A percentile compares a stretch with the other conserved stretches of the same genome.
These are phyloP conservation scores for Drosophila pectinifera DNA, from an alignment of 1,140 invertebrate genomes.

Conservation along the genomic window DNA sequence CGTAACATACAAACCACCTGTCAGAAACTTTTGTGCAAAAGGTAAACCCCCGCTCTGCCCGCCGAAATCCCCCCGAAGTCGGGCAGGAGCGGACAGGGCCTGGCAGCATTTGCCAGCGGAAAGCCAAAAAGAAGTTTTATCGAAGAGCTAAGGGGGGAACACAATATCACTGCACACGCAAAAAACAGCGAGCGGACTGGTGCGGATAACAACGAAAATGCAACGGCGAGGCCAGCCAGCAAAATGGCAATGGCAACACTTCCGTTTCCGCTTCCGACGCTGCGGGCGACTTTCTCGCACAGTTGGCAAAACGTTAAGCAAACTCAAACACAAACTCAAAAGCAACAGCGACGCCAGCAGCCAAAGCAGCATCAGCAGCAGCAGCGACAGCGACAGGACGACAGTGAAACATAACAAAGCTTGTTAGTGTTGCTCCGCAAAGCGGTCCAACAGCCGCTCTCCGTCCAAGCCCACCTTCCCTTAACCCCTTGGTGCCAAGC, in stretches of 20 bases:
- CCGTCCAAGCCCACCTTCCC: neutral
- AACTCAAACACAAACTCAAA: constrained; percentile 53
- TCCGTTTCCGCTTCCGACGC: constrained; percentile 79
- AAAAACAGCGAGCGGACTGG: constrained; percentile 4
- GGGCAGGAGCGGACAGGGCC: constrained; percentile 15
- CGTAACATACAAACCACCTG: constrained; percentile 74
- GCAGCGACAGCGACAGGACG: constrained; percentile 27
- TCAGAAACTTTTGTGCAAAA: constrained; percentile 64
- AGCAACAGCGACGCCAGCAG: constrained; percentile 16
- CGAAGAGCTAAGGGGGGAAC: constrained; percentile 52
- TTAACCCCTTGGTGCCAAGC: constrained; percentile 1
- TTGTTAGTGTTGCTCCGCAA: constrained; percentile 70
- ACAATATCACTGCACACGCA: constrained; percentile 53
- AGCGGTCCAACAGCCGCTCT: constrained; percentile 43
- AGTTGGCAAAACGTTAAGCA: constrained; percentile 72
- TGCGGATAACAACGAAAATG: constrained; percentile 55
- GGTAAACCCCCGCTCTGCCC: constrained; percentile 10
- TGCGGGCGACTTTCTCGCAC: constrained; percentile 75
- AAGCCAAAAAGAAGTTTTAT: constrained; percentile 77
- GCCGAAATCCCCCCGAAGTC: constrained; percentile 4
- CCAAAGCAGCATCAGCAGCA: constrained; percentile 44
- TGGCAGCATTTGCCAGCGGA: constrained; percentile 68
- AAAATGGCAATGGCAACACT: constrained; percentile 83
- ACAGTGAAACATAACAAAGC: constrained; percentile 73
- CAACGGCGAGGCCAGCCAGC: constrained; percentile 64